Percentiles rank a stretch among this genome's conserved stretches.
phyloP scores from a whole-genome alignment of 2,113 vertebrate species.

The Isurus oxyrinchus region DNA sequence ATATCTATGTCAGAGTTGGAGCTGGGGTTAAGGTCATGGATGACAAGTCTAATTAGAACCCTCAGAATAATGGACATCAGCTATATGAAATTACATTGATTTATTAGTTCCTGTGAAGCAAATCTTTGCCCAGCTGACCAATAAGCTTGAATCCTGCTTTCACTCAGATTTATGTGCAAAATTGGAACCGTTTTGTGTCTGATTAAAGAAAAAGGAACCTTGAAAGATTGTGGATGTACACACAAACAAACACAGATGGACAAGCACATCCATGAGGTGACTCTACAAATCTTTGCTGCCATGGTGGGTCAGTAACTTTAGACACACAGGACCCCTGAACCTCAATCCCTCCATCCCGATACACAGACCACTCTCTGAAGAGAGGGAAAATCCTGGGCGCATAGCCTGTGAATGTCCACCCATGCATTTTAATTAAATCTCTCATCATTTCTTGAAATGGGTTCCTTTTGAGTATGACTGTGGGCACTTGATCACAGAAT shows the following conservation, averaged over 20 bases:
- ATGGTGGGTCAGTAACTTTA: neutral
- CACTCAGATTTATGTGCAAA: slow-evolving; percentile 26
- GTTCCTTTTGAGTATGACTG: neutral
- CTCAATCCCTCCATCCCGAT: neutral
- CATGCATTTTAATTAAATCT: neutral
- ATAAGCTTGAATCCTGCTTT: slow-evolving; percentile 31
- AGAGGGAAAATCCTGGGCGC: neutral
- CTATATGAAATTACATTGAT: slow-evolving; percentile 26
- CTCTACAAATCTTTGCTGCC: neutral
- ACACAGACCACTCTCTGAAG: too few relatives aligned
- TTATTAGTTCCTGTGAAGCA: slow-evolving; percentile 33
- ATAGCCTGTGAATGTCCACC: neutral
- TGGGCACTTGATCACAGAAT: neutral
- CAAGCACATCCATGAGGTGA: neutral
- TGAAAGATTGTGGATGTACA: neutral
- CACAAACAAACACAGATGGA: neutral
- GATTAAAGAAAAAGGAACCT: neutral
- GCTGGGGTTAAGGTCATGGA: slow-evolving; percentile 5
- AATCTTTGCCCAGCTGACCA: slow-evolving; percentile 27
- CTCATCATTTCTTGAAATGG: neutral
- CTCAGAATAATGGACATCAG: slow-evolving; percentile 32
- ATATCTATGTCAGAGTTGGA: neutral
- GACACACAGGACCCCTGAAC: neutral
- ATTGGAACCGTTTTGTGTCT: neutral
- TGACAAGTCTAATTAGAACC: slow-evolving; percentile 11